phyloP scores from a whole-genome alignment of 1,140 invertebrate species.

The Diorhabda elongata region DNA sequence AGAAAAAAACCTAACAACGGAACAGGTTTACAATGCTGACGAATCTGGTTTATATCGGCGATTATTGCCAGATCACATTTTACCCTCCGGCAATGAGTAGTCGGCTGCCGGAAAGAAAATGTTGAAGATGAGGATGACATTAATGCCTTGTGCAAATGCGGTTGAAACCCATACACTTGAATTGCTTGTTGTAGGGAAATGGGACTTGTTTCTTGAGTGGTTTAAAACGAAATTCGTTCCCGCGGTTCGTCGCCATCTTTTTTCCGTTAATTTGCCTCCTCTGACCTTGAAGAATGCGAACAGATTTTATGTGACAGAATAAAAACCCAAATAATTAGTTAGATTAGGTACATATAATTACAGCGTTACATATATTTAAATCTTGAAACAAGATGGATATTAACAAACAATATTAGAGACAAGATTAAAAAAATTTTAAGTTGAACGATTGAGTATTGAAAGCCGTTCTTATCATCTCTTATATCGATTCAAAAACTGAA shows the following conservation, averaged over 20 bases:
- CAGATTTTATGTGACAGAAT: too few species aligned
- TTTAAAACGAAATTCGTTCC: conserved; percentile 24
- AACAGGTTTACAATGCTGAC: conserved; percentile 29
- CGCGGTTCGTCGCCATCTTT: conserved; percentile 12
- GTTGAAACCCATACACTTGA: conserved; percentile 40
- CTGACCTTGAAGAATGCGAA: conserved; percentile 7
- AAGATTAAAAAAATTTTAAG: too few species aligned
- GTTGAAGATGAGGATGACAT: conserved; percentile 40
- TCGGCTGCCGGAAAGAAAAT: conserved; percentile 26
- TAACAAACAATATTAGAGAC: too few species aligned
- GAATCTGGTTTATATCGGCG: conserved; percentile 25
- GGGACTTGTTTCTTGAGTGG: conserved; percentile 4
- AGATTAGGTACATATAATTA: too few species aligned
- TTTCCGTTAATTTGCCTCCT: conserved; percentile 20
- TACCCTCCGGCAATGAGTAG: conserved; percentile 9
- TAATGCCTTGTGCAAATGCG: conserved; percentile 44
- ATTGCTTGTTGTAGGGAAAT: conserved; percentile 34
- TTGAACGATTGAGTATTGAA: too few species aligned
- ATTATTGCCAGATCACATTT: conserved; percentile 21
- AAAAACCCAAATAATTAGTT: too few species aligned
- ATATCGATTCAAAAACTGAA: too few species aligned
- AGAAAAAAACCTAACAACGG: conserved; percentile 17
- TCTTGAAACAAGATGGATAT: too few species aligned
- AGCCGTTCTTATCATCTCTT: too few species aligned
- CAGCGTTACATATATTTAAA: too few species aligned